Conservation (phyloP, 2,888 invertebrate species). For the Sylvicola cinctus region DNA sequence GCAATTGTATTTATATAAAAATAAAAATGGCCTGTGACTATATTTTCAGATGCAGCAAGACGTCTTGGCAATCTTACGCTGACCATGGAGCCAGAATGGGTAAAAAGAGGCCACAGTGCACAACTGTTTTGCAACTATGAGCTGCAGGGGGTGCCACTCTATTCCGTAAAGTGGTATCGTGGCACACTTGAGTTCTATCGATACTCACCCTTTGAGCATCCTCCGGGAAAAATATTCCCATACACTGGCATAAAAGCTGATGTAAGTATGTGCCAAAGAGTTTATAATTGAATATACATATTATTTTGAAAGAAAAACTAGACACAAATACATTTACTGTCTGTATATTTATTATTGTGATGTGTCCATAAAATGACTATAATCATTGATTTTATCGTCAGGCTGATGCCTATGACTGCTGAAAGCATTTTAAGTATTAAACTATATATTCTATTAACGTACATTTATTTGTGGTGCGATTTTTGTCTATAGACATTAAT, state of each 20-base stretch:
- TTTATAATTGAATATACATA: not conserved
- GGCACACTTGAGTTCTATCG: constrained; percentile 47
- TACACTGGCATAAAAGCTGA: constrained; percentile 44
- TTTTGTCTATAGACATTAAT: too few relatives aligned
- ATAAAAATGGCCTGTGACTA: too few relatives aligned
- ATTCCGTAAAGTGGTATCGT: constrained; percentile 49
- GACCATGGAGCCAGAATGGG: constrained; percentile 37
- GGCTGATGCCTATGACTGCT: too few relatives aligned
- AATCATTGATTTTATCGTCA: too few relatives aligned
- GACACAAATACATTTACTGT: too few relatives aligned
- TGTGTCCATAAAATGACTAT: too few relatives aligned
- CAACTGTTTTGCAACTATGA: constrained; percentile 38
- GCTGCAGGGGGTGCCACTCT: constrained; percentile 41
- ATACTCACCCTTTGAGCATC: constrained; percentile 41
- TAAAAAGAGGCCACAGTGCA: constrained; percentile 37
- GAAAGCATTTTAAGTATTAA: too few relatives aligned
- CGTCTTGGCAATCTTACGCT: constrained; percentile 28
- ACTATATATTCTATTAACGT: too few relatives aligned
- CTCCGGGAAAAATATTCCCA: constrained; percentile 41
- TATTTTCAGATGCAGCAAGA: constrained; percentile 31
- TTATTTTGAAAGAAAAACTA: not conserved
- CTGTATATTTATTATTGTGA: too few relatives aligned
- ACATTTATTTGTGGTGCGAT: too few relatives aligned
- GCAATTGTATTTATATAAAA: too few relatives aligned
- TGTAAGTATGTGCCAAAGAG: constrained; percentile 35